Percentiles rank a stretch among this genome's conserved stretches.
phyloP scores from a whole-genome alignment of 2,888 invertebrate genomes.

The Lithophane ornitopus region DNA sequence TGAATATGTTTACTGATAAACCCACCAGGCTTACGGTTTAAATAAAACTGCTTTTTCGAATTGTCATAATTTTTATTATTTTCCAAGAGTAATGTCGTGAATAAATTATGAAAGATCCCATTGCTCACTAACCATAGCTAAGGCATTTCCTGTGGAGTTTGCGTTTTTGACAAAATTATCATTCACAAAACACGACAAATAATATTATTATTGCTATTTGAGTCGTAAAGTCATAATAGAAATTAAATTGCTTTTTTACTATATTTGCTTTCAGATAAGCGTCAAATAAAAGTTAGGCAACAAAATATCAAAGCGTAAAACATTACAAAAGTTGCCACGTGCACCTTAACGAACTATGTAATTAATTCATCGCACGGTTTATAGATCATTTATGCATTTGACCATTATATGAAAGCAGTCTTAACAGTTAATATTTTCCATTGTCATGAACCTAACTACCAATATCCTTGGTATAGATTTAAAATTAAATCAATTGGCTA shows the following conservation, averaged over 20 bases:
- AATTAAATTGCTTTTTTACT: slow-evolving; percentile 26
- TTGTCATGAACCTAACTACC: slow-evolving; percentile 62
- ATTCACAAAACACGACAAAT: slow-evolving; percentile 24
- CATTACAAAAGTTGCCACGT: slow-evolving; percentile 29
- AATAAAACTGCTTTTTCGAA: slow-evolving; percentile 68
- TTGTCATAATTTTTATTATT: slow-evolving; percentile 79
- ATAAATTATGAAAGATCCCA: slow-evolving; percentile 71
- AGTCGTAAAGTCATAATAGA: slow-evolving; percentile 31
- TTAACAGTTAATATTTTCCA: slow-evolving; percentile 54
- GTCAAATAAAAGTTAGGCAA: slow-evolving; percentile 32
- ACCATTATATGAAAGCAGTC: slow-evolving; percentile 62
- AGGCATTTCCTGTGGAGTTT: slow-evolving; percentile 72
- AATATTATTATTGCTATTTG: slow-evolving; percentile 43
- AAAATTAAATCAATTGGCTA: slow-evolving; percentile 57
- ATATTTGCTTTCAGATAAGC: slow-evolving; percentile 54
- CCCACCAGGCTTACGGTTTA: neutral
- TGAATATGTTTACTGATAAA: neutral
- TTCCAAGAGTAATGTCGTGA: slow-evolving; percentile 73
- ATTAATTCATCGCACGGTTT: slow-evolving; percentile 33
- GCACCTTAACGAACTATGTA: slow-evolving; percentile 19
- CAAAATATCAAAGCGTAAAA: slow-evolving; percentile 20
- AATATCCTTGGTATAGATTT: slow-evolving; percentile 61
- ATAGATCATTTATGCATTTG: slow-evolving; percentile 40
- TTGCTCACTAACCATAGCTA: slow-evolving; percentile 81
- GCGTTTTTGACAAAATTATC: slow-evolving; percentile 48